Evolutionary conservation across 2,888 invertebrate genomes (phyloP), one percentile per base, ranked within the genome.

Genomic region (Horisme vitalbata): DNA sequence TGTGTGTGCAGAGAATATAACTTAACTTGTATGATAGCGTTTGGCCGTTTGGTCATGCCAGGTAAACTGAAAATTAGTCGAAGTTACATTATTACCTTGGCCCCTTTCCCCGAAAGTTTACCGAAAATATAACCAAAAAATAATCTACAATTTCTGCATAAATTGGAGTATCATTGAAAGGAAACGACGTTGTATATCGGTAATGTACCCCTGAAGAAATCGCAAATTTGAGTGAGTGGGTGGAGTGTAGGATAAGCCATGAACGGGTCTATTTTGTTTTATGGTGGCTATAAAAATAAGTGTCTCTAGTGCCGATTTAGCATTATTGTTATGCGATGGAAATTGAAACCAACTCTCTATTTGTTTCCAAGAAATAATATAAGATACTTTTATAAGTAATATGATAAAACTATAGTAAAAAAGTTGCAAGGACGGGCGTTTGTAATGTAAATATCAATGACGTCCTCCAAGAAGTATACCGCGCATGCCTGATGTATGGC

Each of bases 241-340:
- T 52, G 48, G 54, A 65, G 56, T 50, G 58, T 63, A 62, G 58
- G 59, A 64, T 65, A 67, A 68, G 65, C 67, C 68, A 71, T 68
- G 68, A 65, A 67, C 63, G 68, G 63, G 67, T 63, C 68, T 65
- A 71, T 71, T 65, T 65, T 58, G 60, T 65, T 76, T 76, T 73
- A 75, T 71, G 58, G 61, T 59, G 41, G 55, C 68, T 64, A 68
- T 71, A 73, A 71, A 73, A 60, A 61, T 57, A 62, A 63, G 65
- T 59, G 61, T 59, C 59, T 66, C 61, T 63, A 65, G 52, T 66
- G 32, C 41, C 45, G 37, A 30, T 51, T 48, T 46, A 43, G 48
- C 37, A 48, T 51, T 41, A 43, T 26, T 44, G 61, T 61, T 59
- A 51, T 47, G 52, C 52, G 41, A 52, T 52, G 48, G 50, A 52